Percentiles rank a stretch among this genome's conserved stretches.
These are phyloP conservation scores for Harpagoxenus sublaevis DNA, from an alignment of 2,888 invertebrate genomes.

Conservation along the genomic window DNA sequence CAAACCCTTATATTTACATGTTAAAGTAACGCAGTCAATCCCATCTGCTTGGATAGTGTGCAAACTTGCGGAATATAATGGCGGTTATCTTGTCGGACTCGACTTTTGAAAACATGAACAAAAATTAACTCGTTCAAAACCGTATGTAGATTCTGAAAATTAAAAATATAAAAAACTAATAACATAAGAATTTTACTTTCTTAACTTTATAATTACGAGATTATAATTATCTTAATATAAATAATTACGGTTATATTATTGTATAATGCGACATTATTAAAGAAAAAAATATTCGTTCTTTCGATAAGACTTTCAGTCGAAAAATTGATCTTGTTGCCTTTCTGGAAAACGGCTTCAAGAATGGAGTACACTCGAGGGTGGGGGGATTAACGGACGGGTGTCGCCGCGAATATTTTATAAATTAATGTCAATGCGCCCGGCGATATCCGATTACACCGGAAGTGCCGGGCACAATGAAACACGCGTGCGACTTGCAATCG, in stretches of 20 bases:
- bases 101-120: constrained; percentile 7
- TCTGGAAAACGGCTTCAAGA: constrained; percentile 64
- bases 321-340: constrained; percentile 4
- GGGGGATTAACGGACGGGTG: constrained; percentile 69
- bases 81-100: constrained; percentile 45
- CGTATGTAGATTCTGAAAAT: not conserved
- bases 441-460: constrained; percentile 86
- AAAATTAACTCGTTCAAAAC: not conserved
- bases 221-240: not conserved
- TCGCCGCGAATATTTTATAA: constrained; percentile 85
- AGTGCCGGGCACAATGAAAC: constrained; percentile 81
- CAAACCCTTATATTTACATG: constrained; percentile 16
- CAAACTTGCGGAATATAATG: constrained; percentile 14
- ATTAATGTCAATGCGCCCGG: constrained; percentile 85
- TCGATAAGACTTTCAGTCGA: not conserved
- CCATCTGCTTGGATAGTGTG: constrained; percentile 43
- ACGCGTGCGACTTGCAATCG: constrained; percentile 74
- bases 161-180: not conserved
- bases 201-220: not conserved
- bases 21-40: constrained; percentile 55
- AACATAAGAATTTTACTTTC: not conserved
- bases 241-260: not conserved
- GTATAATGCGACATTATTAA: not conserved
- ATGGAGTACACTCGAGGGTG: constrained; percentile 50
- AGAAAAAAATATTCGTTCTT: not conserved